A percentile compares a stretch with the other conserved stretches of the same genome.
These are phyloP conservation scores for Hippocampus comes DNA, from an alignment of 2,113 vertebrate genomes.

Conservation along the genomic window DNA sequence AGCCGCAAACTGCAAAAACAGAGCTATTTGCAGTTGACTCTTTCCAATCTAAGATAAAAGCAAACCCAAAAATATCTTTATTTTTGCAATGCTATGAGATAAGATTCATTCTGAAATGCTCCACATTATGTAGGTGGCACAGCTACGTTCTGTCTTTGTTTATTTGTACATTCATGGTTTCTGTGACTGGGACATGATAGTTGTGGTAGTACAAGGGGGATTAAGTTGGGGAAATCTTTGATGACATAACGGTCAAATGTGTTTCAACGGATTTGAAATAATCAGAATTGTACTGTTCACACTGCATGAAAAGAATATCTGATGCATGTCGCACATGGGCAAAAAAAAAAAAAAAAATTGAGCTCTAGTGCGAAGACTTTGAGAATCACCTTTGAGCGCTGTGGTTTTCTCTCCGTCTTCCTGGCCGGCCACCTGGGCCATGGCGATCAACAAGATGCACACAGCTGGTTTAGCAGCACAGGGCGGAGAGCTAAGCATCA, in stretches of 20 bases:
- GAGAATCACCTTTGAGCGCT: conserved; percentile 84
- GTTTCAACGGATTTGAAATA: too few species aligned
- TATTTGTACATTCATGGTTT: neutral
- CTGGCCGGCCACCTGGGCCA: conserved; percentile 87
- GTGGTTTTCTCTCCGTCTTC: conserved; percentile 96
- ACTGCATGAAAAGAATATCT: too few species aligned
- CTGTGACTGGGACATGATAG: neutral
- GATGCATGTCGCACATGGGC: too few species aligned
- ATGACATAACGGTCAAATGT: neutral
- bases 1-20: too few species aligned
- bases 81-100: too few species aligned
- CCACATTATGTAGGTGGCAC: neutral
- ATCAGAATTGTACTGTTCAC: too few species aligned
- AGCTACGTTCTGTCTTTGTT: neutral
- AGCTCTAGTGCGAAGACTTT: too few species aligned
- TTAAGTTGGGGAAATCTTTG: neutral
- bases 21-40: too few species aligned
- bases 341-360: too few species aligned
- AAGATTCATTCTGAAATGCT: neutral
- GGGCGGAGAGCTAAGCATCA: conserved; percentile 72
- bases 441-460: conserved; percentile 76
- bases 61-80: too few species aligned
- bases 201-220: neutral
- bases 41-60: too few species aligned
- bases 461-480: conserved; percentile 63